These are phyloP conservation scores for Rhogogaster chlorosoma DNA, from an alignment of 2,888 invertebrate species.

Conservation along the genomic window DNA sequence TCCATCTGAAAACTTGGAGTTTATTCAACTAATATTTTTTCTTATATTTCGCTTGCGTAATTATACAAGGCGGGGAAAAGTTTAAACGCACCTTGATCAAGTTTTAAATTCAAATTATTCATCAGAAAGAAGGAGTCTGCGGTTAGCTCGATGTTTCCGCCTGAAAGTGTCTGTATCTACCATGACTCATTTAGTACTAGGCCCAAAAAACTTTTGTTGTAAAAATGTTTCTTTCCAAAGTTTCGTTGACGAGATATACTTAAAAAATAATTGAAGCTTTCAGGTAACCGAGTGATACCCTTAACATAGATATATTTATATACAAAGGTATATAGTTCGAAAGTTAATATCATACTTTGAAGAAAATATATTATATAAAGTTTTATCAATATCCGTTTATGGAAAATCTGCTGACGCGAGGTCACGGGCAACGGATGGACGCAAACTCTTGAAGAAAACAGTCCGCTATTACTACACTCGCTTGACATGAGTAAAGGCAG, in stretches of 20 bases:
- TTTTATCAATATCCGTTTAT: slow-evolving; percentile 31
- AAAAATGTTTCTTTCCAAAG: slow-evolving; percentile 1
- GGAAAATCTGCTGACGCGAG: slow-evolving; percentile 28
- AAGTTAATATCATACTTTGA: slow-evolving; percentile 6
- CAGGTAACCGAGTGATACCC: neutral
- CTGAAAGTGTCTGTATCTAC: neutral
- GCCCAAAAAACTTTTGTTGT: neutral
- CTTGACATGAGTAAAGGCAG: neutral
- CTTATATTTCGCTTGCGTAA: neutral
- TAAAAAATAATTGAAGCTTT: slow-evolving; percentile 25
- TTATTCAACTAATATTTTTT: neutral
- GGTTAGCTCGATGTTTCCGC: neutral
- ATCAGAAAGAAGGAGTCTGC: neutral
- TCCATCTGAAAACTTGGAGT: neutral
- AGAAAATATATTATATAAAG: slow-evolving; percentile 25
- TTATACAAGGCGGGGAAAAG: neutral
- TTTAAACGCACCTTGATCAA: neutral
- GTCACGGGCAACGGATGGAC: slow-evolving; percentile 35
- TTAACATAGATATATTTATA: neutral
- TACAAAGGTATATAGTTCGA: neutral
- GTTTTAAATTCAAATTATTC: neutral
- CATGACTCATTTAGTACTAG: neutral
- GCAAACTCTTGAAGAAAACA: neutral
- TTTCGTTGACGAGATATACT: neutral
- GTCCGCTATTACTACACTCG: neutral